Percentiles rank a stretch among this genome's conserved stretches.
Conservation (phyloP, 2,113 vertebrate species). For the Gnathonemus longibarbis region DNA sequence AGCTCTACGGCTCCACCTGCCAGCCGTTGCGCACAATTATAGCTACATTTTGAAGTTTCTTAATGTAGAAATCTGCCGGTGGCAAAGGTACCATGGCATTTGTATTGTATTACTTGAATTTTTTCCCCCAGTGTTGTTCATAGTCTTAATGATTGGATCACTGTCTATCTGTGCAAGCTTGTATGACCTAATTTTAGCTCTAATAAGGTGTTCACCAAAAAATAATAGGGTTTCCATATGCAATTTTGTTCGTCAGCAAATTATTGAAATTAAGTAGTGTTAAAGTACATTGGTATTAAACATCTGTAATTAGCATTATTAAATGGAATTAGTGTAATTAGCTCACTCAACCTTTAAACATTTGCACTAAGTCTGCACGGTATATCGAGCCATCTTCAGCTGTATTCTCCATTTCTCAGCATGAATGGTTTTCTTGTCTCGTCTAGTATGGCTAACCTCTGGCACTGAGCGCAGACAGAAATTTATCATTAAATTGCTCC, state of each 20-base stretch:
- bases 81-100: neutral
- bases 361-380: constrained; percentile 3
- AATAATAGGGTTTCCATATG: neutral
- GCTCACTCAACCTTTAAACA: neutral
- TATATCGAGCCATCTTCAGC: neutral
- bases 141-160: constrained; percentile 10
- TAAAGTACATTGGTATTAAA: neutral
- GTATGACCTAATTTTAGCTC: neutral
- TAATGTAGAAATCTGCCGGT: neutral
- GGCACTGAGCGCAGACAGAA: constrained; percentile 3
- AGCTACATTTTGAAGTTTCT: neutral
- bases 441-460: constrained; percentile 9
- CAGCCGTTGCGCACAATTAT: neutral
- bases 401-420: neutral
- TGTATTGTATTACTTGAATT: constrained; percentile 14
- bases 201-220: neutral
- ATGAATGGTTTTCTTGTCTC: neutral
- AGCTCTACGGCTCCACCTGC: neutral
- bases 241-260: neutral
- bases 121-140: neutral
- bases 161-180: neutral
- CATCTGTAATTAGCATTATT: neutral
- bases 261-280: constrained; percentile 1
- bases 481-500: neutral
- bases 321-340: neutral